Evolutionary conservation across 2,797 vertebrate species (phyloP).

Genomic region (Paedocypris micromegethes): DNA sequence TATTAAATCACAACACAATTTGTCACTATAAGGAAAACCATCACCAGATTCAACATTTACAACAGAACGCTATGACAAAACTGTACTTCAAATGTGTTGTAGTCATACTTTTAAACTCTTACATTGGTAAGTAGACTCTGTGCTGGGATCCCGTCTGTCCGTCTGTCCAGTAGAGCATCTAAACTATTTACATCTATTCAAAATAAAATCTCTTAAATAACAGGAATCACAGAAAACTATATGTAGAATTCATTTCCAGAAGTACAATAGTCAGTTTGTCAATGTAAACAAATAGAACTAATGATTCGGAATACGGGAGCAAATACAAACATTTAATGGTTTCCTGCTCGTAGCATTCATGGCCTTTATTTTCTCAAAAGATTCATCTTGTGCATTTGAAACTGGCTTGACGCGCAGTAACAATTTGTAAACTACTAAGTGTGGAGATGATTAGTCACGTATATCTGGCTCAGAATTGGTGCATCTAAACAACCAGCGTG

Average conservation of each 20-base stretch:
- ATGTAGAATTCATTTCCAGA: constrained; percentile 52
- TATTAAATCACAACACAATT: constrained; percentile 73
- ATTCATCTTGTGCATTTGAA: constrained; percentile 50
- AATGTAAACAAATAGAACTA: constrained; percentile 54
- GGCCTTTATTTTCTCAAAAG: constrained; percentile 14
- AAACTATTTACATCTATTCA: constrained; percentile 68
- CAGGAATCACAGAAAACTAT: constrained; percentile 47
- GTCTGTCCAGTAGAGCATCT: constrained; percentile 62
- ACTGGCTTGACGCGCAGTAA: constrained; percentile 54
- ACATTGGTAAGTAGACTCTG: constrained; percentile 4
- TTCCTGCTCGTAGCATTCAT: constrained; percentile 3
- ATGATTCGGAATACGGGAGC: constrained; percentile 23
- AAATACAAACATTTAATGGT: constrained; percentile 31
- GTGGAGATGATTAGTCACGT: constrained; percentile 50
- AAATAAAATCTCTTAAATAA: constrained; percentile 62
- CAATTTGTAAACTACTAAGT: constrained; percentile 59
- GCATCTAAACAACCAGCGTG: constrained; percentile 49
- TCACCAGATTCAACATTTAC: constrained; percentile 64
- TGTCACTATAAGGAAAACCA: constrained; percentile 63
- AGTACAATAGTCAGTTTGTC: constrained; percentile 55
- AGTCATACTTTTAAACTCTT: constrained; percentile 19
- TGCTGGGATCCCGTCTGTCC: constrained; percentile 9
- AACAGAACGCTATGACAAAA: constrained; percentile 65
- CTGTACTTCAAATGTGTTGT: constrained; percentile 41
- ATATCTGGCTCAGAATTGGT: constrained; percentile 43